Evolutionary conservation across 2,797 vertebrate genomes (phyloP).

Genomic region (Toxotes lorentzi): DNA sequence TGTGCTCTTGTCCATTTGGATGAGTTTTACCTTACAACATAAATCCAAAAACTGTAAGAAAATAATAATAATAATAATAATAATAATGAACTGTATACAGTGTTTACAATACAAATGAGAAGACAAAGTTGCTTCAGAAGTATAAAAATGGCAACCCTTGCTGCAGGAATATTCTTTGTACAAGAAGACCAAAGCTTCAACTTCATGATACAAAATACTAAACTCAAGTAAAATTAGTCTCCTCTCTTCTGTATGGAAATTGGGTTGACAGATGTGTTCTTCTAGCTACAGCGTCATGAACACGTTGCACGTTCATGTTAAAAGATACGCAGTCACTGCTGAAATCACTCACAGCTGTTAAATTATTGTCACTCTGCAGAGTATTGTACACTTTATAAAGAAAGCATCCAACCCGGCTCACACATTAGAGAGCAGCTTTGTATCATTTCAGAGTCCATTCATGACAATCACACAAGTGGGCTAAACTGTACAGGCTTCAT

Average conservation of each 20-base stretch:
- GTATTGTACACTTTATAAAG: slow-evolving; percentile 2
- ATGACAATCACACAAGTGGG: neutral
- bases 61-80: neutral
- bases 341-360: neutral
- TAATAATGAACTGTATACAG: neutral
- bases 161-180: neutral
- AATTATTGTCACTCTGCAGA: neutral
- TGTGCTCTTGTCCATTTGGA: neutral
- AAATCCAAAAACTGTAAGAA: neutral
- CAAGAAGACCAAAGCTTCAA: slow-evolving; percentile 1
- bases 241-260: neutral
- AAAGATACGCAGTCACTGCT: neutral
- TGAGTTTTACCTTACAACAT: neutral
- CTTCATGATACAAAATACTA: slow-evolving; percentile 21
- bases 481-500: neutral
- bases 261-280: neutral
- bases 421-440: neutral
- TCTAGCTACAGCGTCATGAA: neutral
- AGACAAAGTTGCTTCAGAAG: slow-evolving; percentile 4
- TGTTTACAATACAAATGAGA: slow-evolving; percentile 9
- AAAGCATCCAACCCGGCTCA: slow-evolving; percentile 25
- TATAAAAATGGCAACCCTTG: slow-evolving; percentile 4
- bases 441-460: neutral
- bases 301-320: neutral
- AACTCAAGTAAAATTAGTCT: neutral